phyloP scores from a whole-genome alignment of 2,113 vertebrate species.

The Mellivora capensis region DNA sequence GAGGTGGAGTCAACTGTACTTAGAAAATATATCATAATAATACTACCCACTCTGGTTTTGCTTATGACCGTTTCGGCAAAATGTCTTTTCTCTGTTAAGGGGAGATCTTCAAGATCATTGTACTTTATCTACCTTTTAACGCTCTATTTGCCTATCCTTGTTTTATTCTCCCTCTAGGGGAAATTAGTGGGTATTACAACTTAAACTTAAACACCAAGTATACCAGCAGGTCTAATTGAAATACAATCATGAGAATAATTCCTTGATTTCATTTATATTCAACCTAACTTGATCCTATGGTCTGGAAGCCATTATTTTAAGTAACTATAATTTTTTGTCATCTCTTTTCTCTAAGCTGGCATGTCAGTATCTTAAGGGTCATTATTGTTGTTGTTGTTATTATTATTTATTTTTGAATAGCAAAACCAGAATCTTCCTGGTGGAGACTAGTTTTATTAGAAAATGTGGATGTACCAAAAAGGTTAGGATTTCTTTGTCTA shows the following conservation, averaged over 20 bases:
- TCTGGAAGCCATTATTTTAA: neutral
- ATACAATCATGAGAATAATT: neutral
- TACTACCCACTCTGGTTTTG: neutral
- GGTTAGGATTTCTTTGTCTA: neutral
- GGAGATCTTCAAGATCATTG: conserved; percentile 10
- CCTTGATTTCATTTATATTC: conserved; percentile 11
- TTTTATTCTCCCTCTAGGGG: conserved; percentile 72
- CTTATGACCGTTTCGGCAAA: neutral
- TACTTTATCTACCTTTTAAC: conserved; percentile 1
- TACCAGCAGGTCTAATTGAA: neutral
- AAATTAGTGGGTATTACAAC: conserved; percentile 47
- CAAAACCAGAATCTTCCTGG: neutral
- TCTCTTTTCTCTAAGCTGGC: neutral
- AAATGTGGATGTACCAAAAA: neutral
- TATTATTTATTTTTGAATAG: neutral
- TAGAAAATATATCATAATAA: neutral
- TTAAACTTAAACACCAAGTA: neutral
- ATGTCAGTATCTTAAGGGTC: neutral
- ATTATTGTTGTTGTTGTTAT: neutral
- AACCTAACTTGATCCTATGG: neutral
- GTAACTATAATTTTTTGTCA: neutral
- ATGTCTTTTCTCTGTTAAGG: neutral
- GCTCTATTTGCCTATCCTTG: conserved; percentile 10
- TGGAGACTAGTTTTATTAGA: neutral
- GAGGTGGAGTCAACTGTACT: neutral